These are phyloP conservation scores for Tipula confusa DNA, from an alignment of 2,888 invertebrate genomes.

Conservation along the genomic window DNA sequence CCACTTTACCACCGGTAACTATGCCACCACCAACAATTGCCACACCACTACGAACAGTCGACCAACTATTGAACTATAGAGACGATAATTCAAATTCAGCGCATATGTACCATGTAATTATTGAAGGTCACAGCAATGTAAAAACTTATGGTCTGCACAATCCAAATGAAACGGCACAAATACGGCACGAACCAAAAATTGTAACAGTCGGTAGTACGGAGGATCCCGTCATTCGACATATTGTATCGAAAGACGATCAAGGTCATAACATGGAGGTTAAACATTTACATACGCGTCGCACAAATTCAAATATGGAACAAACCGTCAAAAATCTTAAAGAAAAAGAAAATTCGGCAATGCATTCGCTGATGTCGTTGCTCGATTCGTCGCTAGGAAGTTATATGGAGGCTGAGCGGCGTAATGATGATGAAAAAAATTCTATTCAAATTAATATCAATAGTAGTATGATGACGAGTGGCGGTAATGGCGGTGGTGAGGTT, in stretches of 20 bases:
- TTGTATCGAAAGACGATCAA: constrained; percentile 38
- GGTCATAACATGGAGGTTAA: constrained; percentile 43
- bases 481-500: neutral
- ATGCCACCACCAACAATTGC: constrained; percentile 43
- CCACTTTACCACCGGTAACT: constrained; percentile 39
- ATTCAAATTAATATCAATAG: neutral
- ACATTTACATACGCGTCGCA: constrained; percentile 42
- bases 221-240: constrained; percentile 44
- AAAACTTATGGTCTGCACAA: constrained; percentile 68
- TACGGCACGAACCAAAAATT: constrained; percentile 46
- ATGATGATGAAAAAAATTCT: constrained; percentile 31
- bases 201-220: constrained; percentile 45
- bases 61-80: constrained; percentile 60
- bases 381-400: constrained; percentile 44
- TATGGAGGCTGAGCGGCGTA: constrained; percentile 39
- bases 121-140: constrained; percentile 81
- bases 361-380: constrained; percentile 45
- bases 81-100: constrained; percentile 58
- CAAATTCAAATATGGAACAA: constrained; percentile 36
- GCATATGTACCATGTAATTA: constrained; percentile 70
- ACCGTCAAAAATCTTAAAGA: constrained; percentile 33
- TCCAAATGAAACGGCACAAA: constrained; percentile 42
- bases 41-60: constrained; percentile 53
- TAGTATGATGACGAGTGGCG: neutral
- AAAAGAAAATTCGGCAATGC: constrained; percentile 38